Base-by-base conservation (phyloP, 64 coral and sea anemone species). In the Pachyseris speciosa region DNA sequence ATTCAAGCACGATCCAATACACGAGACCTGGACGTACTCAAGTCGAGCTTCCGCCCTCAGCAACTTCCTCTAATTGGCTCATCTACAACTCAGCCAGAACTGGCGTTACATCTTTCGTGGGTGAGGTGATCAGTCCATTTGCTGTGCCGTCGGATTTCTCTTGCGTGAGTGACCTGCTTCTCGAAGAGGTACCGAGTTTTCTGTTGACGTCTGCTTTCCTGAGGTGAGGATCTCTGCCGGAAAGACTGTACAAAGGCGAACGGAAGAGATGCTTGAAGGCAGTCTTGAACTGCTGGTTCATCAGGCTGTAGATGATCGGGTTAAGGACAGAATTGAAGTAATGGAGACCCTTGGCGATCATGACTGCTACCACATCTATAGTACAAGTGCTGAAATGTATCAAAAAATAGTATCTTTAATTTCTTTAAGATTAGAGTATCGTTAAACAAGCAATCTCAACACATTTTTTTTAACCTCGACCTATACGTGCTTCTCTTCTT, bases 201-300 rank as follows among this genome's bases (percentile, higher is more conserved):
- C 53, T 60, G 1, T 25, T 53, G 33, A 81, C 9, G 7, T 81
- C 48, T 61, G 53, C 19, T 39, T 16, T 40, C 3, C 7, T 24
- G 6, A 81, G 10, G 16, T 34, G 2, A 37, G 32, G 33, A 13
- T 22, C 52, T 10, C 37, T 81, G 30, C 52, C 51, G 11, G 20
- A 39, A 7, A 81, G 8, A 33, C 33, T 60, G 33, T 53, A 60
- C 17, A 37, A 61, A 7, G 77, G 25, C 33, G 12, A 60, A 22
- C 17, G n/a, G n/a, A 69, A 85, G 16, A 88, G 64, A 40, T 86
- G 63, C 57, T 63, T 87, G 17, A 93, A 93, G 27, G 91, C 91
- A n/a, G 91, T 68, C 53, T 86, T 85, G 27, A 93, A 93, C n/a
- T 93, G 84, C 7, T 78, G 60, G 42, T 93, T 93, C 84, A 93